Evolutionary conservation across 2,888 invertebrate genomes (phyloP).

Genomic region (Agonopterix alstromeriana): DNA sequence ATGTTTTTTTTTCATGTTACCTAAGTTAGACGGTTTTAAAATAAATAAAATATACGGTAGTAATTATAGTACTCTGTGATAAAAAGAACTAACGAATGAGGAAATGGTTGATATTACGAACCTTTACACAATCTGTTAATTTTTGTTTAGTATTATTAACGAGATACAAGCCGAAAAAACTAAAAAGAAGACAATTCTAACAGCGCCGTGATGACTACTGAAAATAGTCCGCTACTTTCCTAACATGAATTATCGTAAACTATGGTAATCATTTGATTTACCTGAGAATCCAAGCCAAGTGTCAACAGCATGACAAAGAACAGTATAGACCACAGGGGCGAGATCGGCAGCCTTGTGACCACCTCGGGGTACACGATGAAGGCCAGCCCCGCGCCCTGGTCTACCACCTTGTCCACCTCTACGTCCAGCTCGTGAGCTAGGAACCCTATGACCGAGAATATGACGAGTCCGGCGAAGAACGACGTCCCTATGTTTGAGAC

Average conservation of each 20-base stretch:
- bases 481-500: conserved; percentile 87
- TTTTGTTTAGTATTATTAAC: no score
- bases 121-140: no score
- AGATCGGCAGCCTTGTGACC: conserved; percentile 85
- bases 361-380: conserved; percentile 93
- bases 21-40: no score
- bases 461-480: conserved; percentile 87
- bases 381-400: conserved; percentile 85
- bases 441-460: conserved; percentile 89
- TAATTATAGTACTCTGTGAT: no score
- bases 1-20: no score
- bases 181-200: no score
- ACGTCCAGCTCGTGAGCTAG: conserved; percentile 85
- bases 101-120: no score
- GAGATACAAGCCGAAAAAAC: no score
- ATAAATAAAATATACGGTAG: no score
- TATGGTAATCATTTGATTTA: conserved; percentile 18
- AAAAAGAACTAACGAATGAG: no score
- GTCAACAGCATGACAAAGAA: conserved; percentile 89
- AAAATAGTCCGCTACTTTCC: no score
- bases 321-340: conserved; percentile 88
- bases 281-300: conserved; percentile 84
- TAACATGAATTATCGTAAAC: neutral
- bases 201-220: no score
- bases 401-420: conserved; percentile 82